Conservation (phyloP, 2,113 vertebrate genomes). For the Cryptotis parvus region DNA sequence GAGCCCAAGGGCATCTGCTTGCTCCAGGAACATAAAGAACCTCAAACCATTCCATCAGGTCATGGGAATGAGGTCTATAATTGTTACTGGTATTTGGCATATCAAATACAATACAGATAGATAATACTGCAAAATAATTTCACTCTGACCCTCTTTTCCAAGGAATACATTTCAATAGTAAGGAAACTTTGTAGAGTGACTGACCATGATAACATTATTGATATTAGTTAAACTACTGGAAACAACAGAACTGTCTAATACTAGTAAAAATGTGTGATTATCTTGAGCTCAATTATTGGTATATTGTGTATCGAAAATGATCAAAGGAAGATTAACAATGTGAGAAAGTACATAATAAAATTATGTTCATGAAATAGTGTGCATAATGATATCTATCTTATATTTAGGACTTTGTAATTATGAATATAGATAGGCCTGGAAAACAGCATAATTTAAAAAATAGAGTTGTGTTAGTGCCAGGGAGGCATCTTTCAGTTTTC, state of each 20-base stretch:
- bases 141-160: neutral
- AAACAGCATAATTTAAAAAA: conserved; percentile 4
- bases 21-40: too few relatives aligned
- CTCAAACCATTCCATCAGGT: too few relatives aligned
- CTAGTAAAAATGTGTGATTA: neutral
- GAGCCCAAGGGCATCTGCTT: too few relatives aligned
- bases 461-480: neutral
- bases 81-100: too few relatives aligned
- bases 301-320: neutral
- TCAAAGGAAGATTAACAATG: neutral
- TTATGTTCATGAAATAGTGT: neutral
- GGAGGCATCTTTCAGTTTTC: neutral
- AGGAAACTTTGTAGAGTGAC: conserved; percentile 34
- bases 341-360: too few relatives aligned
- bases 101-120: too few relatives aligned
- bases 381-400: neutral
- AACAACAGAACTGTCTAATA: neutral
- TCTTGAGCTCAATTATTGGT: neutral
- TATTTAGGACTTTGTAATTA: neutral
- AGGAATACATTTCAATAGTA: conserved; percentile 35
- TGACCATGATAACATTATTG: conserved; percentile 3
- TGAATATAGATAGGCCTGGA: neutral
- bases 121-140: neutral
- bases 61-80: too few relatives aligned
- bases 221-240: neutral